Conservation (phyloP, 2,888 invertebrate genomes). For the Camponotus fellah region DNA sequence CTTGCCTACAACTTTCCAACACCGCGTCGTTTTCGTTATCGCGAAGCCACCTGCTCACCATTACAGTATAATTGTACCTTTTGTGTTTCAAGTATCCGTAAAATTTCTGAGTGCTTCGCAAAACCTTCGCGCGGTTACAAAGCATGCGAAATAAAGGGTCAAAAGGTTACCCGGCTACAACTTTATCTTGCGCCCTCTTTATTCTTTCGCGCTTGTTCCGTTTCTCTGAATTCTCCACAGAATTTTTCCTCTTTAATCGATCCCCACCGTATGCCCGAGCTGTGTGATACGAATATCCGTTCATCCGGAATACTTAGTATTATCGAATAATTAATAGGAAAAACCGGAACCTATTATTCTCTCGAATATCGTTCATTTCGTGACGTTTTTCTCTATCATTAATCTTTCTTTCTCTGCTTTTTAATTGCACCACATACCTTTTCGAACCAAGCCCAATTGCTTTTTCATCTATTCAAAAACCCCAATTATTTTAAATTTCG, state of each 20-base stretch:
- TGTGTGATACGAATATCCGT: conserved; percentile 1
- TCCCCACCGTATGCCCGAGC: not conserved
- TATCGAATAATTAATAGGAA: conserved; percentile 42
- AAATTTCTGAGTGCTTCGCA: conserved; percentile 53
- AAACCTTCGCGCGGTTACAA: conserved; percentile 36
- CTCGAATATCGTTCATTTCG: conserved; percentile 14
- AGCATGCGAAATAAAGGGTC: conserved; percentile 56
- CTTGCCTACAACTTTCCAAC: conserved; percentile 37
- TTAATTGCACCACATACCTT: not conserved
- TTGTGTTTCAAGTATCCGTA: conserved; percentile 55
- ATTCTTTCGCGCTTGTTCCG: conserved; percentile 14
- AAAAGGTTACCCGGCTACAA: conserved; percentile 58
- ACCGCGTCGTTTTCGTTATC: conserved; percentile 34
- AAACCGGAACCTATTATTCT: conserved; percentile 12
- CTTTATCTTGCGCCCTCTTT: conserved; percentile 31
- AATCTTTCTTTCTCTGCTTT: not conserved
- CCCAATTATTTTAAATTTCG: conserved; percentile 46
- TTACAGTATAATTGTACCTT: conserved; percentile 54
- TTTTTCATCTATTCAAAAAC: conserved; percentile 49
- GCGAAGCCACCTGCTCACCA: conserved; percentile 52
- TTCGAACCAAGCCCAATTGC: not conserved
- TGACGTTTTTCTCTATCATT: not conserved
- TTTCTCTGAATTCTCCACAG: conserved; percentile 7
- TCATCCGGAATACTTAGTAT: conserved; percentile 37
- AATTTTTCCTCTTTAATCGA: conserved; percentile 22